Conservation (phyloP, 2,888 invertebrate species). For the Acanthopleura granulata region DNA sequence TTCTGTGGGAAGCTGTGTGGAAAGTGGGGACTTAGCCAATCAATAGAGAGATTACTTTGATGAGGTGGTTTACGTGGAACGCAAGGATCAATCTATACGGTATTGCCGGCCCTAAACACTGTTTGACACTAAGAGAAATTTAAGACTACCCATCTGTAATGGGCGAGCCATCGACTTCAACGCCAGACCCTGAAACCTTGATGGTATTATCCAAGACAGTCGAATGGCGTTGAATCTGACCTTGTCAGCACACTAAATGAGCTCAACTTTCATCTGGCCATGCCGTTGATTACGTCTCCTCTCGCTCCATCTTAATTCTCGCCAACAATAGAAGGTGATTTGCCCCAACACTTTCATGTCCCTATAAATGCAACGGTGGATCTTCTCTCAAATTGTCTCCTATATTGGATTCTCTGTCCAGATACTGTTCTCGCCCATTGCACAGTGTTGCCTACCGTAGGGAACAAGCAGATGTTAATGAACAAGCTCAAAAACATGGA, state of each 20-base stretch:
- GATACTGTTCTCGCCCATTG: no score
- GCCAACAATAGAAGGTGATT: background rate
- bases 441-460: no score
- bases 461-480: no score
- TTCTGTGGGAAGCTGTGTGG: background rate
- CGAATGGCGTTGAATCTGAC: background rate
- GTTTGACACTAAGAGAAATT: slow-evolving; percentile 5
- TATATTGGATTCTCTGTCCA: no score
- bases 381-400: no score
- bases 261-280: slow-evolving; percentile 10
- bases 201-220: background rate
- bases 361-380: background rate
- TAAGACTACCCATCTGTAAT: background rate
- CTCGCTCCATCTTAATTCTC: background rate
- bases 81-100: background rate
- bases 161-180: background rate
- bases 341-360: background rate
- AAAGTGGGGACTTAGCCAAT: slow-evolving; percentile 1
- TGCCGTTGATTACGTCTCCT: background rate
- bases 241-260: background rate
- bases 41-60: slow-evolving; percentile 7
- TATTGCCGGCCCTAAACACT: background rate
- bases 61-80: background rate
- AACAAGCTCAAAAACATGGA: no score
- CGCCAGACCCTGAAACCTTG: background rate